These are phyloP conservation scores for Calyptommatus sinebrachiatus DNA, from an alignment of 2,113 vertebrate species.

Conservation along the genomic window DNA sequence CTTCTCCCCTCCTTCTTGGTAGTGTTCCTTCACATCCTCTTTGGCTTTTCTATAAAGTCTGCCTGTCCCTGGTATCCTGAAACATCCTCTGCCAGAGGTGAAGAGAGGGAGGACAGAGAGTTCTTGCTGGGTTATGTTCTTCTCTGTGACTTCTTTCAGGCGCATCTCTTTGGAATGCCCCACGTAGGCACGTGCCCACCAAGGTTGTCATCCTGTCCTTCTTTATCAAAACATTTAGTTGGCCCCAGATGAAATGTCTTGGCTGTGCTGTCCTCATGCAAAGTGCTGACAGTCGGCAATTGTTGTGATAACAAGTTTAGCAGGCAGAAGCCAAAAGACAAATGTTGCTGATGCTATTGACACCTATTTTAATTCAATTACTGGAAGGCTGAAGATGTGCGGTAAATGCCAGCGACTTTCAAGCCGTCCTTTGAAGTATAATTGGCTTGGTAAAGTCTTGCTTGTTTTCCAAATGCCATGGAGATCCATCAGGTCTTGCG, in stretches of 20 bases:
- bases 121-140: no score
- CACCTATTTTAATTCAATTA: constrained; percentile 29
- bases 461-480: constrained; percentile 27
- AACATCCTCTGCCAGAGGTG: no score
- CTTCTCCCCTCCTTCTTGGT: no score
- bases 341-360: constrained; percentile 30
- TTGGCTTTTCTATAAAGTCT: no score
- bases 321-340: accelerated
- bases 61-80: no score
- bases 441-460: constrained; percentile 38
- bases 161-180: no score
- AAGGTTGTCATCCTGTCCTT: no score
- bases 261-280: not conserved
- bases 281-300: constrained; percentile 5
- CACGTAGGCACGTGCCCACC: no score
- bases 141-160: no score
- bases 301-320: not conserved
- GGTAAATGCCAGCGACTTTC: constrained; percentile 28
- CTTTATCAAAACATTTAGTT: not conserved
- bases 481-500: not conserved
- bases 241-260: constrained; percentile 21
- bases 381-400: constrained; percentile 1
- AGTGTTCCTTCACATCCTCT: no score
- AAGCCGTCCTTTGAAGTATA: constrained; percentile 36
- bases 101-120: no score